phyloP scores from a whole-genome alignment of 2,888 invertebrate species.

The Onthophagus sagittarius region DNA sequence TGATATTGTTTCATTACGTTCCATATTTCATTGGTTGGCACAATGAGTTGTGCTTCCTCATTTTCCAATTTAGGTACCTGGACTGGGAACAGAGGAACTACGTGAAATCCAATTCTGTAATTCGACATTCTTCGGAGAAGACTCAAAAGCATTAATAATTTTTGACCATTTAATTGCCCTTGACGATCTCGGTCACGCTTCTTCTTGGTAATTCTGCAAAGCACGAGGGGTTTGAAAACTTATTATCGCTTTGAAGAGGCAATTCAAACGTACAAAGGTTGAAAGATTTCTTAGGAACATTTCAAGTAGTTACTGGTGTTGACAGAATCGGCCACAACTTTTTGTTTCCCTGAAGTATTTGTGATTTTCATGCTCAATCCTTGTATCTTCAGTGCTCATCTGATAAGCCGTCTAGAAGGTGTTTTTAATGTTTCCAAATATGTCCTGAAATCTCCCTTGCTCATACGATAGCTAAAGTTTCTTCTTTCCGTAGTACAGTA shows the following conservation, averaged over 20 bases:
- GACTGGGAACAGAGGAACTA: slow-evolving; percentile 21
- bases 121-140: slow-evolving; percentile 5
- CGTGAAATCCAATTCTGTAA: slow-evolving; percentile 10
- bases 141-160: slow-evolving; percentile 27
- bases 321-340: slow-evolving; percentile 45
- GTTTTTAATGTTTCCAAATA: slow-evolving; percentile 43
- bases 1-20: slow-evolving; percentile 19
- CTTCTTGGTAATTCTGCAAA: slow-evolving; percentile 23
- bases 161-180: slow-evolving; percentile 28
- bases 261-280: not conserved
- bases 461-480: slow-evolving; percentile 30
- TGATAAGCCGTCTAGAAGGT: slow-evolving; percentile 41
- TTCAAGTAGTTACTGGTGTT: not conserved
- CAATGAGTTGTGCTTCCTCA: slow-evolving; percentile 19
- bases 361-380: slow-evolving; percentile 40
- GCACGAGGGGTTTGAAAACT: slow-evolving; percentile 16
- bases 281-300: not conserved
- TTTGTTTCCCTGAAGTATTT: slow-evolving; percentile 40
- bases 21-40: not conserved
- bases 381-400: slow-evolving; percentile 46
- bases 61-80: slow-evolving; percentile 18
- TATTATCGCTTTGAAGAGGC: too few relatives aligned
- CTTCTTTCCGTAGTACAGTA: slow-evolving; percentile 41
- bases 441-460: slow-evolving; percentile 42
- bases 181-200: slow-evolving; percentile 20